Percentiles rank a stretch among this genome's conserved stretches.
Evolutionary conservation across 2,113 vertebrate genomes (phyloP).

Genomic region (Hemichromis elongatus): DNA sequence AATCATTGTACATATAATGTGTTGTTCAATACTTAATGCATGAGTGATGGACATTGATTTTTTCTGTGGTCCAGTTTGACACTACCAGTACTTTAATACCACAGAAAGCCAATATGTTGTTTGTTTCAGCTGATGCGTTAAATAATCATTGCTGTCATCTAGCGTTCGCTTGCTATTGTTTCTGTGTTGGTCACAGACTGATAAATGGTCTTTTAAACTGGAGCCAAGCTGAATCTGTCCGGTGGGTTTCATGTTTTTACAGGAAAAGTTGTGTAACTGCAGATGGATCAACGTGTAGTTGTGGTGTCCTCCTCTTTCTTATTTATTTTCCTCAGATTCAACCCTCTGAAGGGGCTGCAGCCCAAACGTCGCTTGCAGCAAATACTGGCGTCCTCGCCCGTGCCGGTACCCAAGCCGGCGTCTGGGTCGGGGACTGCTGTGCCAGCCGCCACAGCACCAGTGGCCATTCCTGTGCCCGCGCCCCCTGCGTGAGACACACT

Average conservation of each 20-base stretch:
- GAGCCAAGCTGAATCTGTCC: not conserved
- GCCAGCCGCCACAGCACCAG: conserved; percentile 1
- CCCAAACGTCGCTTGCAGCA: conserved; percentile 76
- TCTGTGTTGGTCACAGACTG: not conserved
- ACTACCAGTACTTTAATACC: not conserved
- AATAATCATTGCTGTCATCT: not conserved
- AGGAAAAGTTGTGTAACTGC: not conserved
- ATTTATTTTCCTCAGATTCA: conserved; percentile 74
- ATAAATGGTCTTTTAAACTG: not conserved
- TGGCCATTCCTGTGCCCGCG: conserved; percentile 46
- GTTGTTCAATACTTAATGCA: not conserved
- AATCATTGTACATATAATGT: not conserved
- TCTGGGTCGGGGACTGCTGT: conserved; percentile 4
- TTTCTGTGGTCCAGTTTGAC: not conserved
- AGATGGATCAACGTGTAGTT: conserved; percentile 12
- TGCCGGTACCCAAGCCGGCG: conserved; percentile 41
- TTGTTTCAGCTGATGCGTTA: not conserved
- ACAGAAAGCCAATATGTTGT: not conserved
- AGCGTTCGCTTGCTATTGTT: not conserved
- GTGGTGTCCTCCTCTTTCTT: conserved; percentile 47
- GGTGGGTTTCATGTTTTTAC: not conserved
- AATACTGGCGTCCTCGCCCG: conserved; percentile 65
- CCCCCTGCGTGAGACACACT: conserved; percentile 70
- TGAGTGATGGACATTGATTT: not conserved
- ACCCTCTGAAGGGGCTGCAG: conserved; percentile 77